phyloP scores from a whole-genome alignment of 2,113 vertebrate genomes.

The Lagopus leucura region DNA sequence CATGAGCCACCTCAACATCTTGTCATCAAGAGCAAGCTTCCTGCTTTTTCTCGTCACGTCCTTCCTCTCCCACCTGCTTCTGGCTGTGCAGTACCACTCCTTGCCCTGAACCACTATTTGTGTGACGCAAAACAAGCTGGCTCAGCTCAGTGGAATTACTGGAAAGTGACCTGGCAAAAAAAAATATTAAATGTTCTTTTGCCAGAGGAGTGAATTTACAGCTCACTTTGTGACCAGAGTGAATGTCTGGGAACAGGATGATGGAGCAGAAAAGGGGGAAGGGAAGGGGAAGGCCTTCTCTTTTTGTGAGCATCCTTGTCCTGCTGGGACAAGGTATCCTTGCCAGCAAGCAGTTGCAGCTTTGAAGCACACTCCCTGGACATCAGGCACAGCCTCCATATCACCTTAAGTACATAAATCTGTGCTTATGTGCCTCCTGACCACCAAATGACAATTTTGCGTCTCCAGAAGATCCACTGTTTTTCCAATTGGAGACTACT shows the following conservation, averaged over 20 bases:
- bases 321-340: neutral
- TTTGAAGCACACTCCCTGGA: neutral
- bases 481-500: neutral
- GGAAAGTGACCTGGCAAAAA: neutral
- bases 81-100: neutral
- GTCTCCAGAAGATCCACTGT: neutral
- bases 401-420: neutral
- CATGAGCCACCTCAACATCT: neutral
- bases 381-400: neutral
- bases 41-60: neutral
- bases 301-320: neutral
- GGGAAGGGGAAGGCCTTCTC: neutral
- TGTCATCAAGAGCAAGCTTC: neutral
- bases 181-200: neutral
- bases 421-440: neutral
- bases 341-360: neutral
- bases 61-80: neutral
- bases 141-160: neutral
- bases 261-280: neutral
- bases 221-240: neutral
- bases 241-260: accelerated
- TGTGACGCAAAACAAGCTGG: neutral
- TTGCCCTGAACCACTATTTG: neutral
- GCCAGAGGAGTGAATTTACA: neutral
- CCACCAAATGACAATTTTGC: neutral